Base-by-base conservation (phyloP, 2,797 vertebrate genomes). In the Adrianichthys oophorus region DNA sequence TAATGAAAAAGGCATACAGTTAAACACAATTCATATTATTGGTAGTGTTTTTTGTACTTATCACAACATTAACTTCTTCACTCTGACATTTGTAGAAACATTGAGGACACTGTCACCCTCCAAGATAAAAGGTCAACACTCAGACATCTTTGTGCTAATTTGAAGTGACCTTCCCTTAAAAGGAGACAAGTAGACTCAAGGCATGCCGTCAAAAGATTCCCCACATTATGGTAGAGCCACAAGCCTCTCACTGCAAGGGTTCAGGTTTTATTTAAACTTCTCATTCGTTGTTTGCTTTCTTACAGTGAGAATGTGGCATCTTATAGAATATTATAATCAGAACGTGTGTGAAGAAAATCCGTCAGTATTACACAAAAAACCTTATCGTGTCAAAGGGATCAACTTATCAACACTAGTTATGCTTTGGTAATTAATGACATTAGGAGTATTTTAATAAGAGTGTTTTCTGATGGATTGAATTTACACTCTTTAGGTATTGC, bases 71-170 rank as follows among this genome's bases (percentile, higher is more conserved):
- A 42, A 40, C 4, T 61, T 15, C 37, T 24, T n/a, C n/a, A 7
- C 1, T 15, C 10, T 52, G 49, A 29, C 42, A 42, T 52, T 61
- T 61, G 18, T 18, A 41, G 19, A 19, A 19, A 19, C 19, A 19
- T 19, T 44, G 17, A 15, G n/a, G 43, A 17, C 43, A 45, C 4
- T 37, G 29, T 32, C 18, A 44, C 52, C 48, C 43, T 51, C 8
- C 10, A 47, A 47, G 16, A 48, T 42, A 62, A 62, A 62, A 48
- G 37, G 21, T 47, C 44, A 62, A 47, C 51, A 48, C 59, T 52
- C 50, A 41, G 12, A 17, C 19, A 61, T 41, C 43, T 24, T 46
- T 52, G 42, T 52, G 32, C 16, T 41, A 37, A 41, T 53, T 41
- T 52, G 42, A 40, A 52, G 19, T 46, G 50, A 14, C 29, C 59